phyloP scores from a whole-genome alignment of 2,797 vertebrate species.

The Tarsius wallacei region DNA sequence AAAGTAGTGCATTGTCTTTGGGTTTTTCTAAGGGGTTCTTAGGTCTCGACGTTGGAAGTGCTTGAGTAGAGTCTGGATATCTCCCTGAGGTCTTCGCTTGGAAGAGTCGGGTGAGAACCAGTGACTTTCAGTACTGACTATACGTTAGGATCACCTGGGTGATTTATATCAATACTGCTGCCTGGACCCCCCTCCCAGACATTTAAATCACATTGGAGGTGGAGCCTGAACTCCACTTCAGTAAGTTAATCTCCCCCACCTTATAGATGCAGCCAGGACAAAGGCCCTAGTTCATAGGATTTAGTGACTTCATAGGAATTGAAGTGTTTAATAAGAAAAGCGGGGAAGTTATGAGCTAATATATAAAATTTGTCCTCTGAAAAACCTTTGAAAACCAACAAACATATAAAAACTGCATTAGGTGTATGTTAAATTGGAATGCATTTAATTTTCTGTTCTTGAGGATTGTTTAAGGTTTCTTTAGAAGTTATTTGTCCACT shows the following conservation, averaged over 20 bases:
- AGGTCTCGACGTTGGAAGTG: neutral
- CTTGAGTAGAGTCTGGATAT: neutral
- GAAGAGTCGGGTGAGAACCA: neutral
- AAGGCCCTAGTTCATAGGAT: neutral
- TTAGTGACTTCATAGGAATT: neutral
- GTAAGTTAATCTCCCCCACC: neutral
- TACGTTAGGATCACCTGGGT: neutral
- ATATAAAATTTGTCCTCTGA: neutral
- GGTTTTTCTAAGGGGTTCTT: neutral
- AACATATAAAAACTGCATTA: neutral
- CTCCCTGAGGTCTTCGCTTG: neutral
- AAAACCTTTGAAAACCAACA: constrained; percentile 40
- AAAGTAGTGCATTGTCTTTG: neutral
- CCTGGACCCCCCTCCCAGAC: neutral
- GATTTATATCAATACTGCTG: neutral
- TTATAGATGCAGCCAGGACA: neutral
- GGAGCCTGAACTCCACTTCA: neutral
- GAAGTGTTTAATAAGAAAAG: constrained; percentile 6
- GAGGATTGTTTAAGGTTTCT: neutral
- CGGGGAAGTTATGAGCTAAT: neutral
- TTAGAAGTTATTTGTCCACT: constrained; percentile 20
- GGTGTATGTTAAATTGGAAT: neutral
- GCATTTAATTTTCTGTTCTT: neutral
- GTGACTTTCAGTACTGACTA: neutral
- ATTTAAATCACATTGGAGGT: neutral